A percentile compares a stretch with the other conserved stretches of the same genome.
Evolutionary conservation across 2,888 invertebrate species (phyloP).

Genomic region (Rhamnusium bicolor): DNA sequence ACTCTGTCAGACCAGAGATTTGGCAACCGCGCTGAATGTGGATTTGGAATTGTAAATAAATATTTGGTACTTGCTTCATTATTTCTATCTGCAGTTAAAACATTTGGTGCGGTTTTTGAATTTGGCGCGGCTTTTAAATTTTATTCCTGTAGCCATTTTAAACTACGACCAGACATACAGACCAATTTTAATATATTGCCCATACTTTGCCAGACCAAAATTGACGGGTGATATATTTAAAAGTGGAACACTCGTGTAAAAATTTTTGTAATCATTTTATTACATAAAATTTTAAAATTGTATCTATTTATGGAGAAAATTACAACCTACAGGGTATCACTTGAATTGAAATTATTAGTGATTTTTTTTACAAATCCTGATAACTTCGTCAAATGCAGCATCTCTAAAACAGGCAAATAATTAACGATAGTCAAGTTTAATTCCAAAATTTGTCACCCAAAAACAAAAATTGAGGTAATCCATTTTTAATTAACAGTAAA

Average conservation of each 20-base stretch:
- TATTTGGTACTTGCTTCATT: constrained; percentile 1
- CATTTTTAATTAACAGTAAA: neutral
- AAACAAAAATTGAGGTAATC: neutral
- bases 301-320: too few species aligned
- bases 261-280: too few species aligned
- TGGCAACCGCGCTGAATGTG: constrained; percentile 5
- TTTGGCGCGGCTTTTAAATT: neutral
- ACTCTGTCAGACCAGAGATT: constrained; percentile 7
- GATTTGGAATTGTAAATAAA: constrained; percentile 2
- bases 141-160: neutral
- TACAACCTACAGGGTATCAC: too few species aligned
- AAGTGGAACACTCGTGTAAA: neutral
- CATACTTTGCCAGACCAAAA: neutral
- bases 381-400: neutral
- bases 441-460: neutral
- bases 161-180: neutral
- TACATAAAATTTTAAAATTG: too few species aligned
- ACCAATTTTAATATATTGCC: neutral
- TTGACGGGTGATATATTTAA: neutral
- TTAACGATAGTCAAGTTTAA: neutral
- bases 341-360: neutral
- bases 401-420: neutral
- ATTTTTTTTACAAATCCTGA: neutral
- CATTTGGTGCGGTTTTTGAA: neutral
- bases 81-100: too few species aligned